Conservation (phyloP, 1,140 invertebrate species). For the Zaprionus vittiger region DNA sequence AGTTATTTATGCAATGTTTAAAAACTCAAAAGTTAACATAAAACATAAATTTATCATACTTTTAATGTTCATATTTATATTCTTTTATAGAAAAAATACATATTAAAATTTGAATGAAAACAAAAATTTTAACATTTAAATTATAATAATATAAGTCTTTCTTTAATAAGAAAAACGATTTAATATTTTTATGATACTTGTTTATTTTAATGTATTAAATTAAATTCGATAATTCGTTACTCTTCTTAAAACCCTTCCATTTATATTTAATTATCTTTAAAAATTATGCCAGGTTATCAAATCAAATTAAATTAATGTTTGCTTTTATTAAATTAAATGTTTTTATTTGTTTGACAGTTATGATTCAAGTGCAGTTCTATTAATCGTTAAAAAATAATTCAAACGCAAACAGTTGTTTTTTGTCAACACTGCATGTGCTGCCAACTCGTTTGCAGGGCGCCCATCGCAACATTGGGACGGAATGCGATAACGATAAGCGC, state of each 20-base stretch:
- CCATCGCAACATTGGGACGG: conserved; percentile 1
- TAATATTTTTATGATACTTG: neutral
- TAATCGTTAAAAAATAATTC: conserved; percentile 33
- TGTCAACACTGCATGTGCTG: conserved; percentile 30
- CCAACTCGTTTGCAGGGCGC: conserved; percentile 29
- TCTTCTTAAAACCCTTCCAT: no score
- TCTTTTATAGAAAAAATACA: neutral
- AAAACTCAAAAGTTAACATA: neutral
- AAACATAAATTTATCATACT: neutral
- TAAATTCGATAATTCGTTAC: no score
- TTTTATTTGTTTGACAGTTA: neutral
- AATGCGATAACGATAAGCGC: conserved; percentile 46
- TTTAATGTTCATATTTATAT: neutral
- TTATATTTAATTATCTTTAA: neutral
- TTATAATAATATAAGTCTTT: no score
- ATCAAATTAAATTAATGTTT: neutral
- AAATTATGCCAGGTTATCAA: neutral
- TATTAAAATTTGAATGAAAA: neutral
- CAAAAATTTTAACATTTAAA: neutral
- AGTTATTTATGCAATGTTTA: no score
- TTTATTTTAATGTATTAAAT: no score
- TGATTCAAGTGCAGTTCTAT: conserved; percentile 2
- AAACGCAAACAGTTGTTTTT: conserved; percentile 10
- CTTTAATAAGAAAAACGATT: neutral
- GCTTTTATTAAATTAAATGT: neutral